Evolutionary conservation across 2,797 vertebrate species (phyloP), one percentile per base, ranked within the genome.

Genomic region (Dipus sagitta): DNA sequence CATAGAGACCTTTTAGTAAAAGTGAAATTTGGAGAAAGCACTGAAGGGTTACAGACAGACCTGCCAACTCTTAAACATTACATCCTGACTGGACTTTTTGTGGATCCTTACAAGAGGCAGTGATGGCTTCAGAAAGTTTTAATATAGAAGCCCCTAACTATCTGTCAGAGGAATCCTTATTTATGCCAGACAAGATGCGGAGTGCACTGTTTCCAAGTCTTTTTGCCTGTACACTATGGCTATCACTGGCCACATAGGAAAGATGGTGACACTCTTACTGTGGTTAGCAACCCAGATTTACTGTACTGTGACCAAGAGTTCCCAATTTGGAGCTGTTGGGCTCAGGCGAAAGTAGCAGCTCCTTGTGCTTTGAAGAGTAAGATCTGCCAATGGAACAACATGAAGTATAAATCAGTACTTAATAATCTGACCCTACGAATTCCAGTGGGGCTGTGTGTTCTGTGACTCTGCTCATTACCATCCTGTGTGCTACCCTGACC

Each of bases 101-200:
- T 47, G 47, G 47, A 47, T 9, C 47, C 47, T 47, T 47, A 47
- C 87, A 72, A 85, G 90, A 99, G 99, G 98, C 98, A 4, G 95
- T 99, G 94, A 80, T 98, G 17, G 76, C 98, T 90, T 98, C 98
- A 96, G 98, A 98, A 91, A 70, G 92, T 47, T 92, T 99, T 54
- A 99, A 99, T 72, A 96, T 99, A 86, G 99, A 99, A 97, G 97
- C 98, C 83, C 99, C 99, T 0, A 99, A 99, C 89, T 99, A 99
- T 96, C 93, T 98, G 90, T 98, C 99, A 11, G 77, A 96, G 34
- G 98, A 96, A 64, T 98, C 74, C 97, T 99, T 67, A 95, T 99
- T 88, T 99, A 98, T 94, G 97, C 98, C 78, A 96, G 95, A n/a
- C 75, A 89, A 0, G 97, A 98, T 64, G 91, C 94, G 47, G 87